A percentile compares a stretch with the other conserved stretches of the same genome.
Evolutionary conservation across 1,140 invertebrate genomes (phyloP).

Genomic region (Brachionus koreanus): DNA sequence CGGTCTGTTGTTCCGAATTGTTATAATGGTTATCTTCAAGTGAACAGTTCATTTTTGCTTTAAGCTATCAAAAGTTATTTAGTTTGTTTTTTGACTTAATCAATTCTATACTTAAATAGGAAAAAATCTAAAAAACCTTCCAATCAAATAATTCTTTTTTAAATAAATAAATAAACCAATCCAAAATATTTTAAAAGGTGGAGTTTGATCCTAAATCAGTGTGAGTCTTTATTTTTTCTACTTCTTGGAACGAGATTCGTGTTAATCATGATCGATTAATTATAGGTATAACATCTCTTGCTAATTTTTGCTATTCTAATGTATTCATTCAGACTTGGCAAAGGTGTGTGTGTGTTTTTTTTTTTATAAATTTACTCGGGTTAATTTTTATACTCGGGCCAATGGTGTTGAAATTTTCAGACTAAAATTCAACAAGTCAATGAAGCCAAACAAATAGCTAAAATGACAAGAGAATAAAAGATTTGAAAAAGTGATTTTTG

Average conservation of each 20-base stretch:
- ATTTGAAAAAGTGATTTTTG: slow-evolving; percentile 9
- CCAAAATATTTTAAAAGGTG: background rate
- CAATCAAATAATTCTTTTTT: too few relatives aligned
- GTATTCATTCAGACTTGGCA: background rate
- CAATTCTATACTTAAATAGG: background rate
- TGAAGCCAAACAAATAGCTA: background rate
- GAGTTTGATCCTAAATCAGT: slow-evolving; percentile 3
- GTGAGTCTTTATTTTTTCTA: background rate
- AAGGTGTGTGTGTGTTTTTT: background rate
- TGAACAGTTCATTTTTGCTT: slow-evolving; percentile 29
- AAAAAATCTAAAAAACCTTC: background rate
- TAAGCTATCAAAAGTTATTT: background rate
- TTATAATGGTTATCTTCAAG: slow-evolving; percentile 12
- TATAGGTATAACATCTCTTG: slow-evolving; percentile 5
- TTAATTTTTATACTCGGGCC: background rate
- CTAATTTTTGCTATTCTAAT: background rate
- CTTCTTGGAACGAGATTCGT: background rate
- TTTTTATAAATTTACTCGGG: background rate
- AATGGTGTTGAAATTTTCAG: slow-evolving; percentile 11
- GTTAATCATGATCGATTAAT: slow-evolving; percentile 18
- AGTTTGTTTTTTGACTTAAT: background rate
- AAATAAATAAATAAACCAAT: background rate
- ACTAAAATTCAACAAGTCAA: background rate
- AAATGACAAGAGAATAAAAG: background rate
- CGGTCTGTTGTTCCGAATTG: background rate